phyloP scores from a whole-genome alignment of 1,140 invertebrate genomes.

The Phocides pigmalion region DNA sequence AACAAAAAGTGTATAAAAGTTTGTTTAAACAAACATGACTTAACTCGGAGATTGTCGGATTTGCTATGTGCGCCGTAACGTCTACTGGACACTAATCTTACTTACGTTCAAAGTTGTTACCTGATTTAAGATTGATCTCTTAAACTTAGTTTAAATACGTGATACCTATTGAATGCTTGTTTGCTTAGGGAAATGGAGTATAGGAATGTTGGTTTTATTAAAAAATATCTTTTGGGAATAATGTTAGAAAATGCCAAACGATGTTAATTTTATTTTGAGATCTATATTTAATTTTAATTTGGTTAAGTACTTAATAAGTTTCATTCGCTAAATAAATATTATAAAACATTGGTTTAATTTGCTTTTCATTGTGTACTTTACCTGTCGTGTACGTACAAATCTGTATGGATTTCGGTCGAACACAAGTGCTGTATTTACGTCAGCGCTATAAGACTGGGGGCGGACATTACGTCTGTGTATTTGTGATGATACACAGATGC shows the following conservation, averaged over 20 bases:
- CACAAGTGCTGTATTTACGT: no score
- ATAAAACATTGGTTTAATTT: constrained; percentile 37
- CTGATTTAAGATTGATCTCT: constrained; percentile 80
- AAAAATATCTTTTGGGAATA: constrained; percentile 42
- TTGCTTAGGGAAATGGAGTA: constrained; percentile 58
- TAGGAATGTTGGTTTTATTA: constrained; percentile 47
- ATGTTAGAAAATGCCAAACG: constrained; percentile 66
- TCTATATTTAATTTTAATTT: constrained; percentile 67
- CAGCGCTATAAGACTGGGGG: no score
- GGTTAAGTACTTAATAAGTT: constrained; percentile 73
- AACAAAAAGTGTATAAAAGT: no score
- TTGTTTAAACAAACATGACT: no score
- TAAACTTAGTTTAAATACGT: constrained; percentile 67
- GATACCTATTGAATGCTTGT: constrained; percentile 54
- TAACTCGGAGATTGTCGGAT: no score
- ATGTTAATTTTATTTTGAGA: constrained; percentile 71
- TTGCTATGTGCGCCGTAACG: neutral
- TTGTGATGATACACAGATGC: no score
- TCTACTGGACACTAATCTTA: constrained; percentile 9
- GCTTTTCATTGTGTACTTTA: constrained; percentile 8
- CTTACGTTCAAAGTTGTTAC: constrained; percentile 61
- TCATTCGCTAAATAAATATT: constrained; percentile 49
- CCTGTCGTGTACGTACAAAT: neutral
- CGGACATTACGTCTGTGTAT: no score
- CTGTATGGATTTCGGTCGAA: no score